Base-by-base conservation (phyloP, 1,140 invertebrate genomes). In the Macrocentrus cingulum region DNA sequence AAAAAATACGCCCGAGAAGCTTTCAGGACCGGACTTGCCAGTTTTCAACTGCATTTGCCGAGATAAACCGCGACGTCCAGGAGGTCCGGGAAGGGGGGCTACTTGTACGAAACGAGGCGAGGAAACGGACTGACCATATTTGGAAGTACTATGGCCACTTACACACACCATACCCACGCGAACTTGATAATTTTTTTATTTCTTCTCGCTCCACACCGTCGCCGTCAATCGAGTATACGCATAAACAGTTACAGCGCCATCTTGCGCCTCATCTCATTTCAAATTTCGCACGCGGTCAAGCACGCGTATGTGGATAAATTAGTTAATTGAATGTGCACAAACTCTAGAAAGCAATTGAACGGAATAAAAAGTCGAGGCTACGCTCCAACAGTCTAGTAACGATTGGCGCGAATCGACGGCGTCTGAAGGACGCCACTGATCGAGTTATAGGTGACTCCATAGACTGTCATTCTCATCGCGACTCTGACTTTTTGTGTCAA, bases 121-220 rank as follows among this genome's bases (percentile, higher is more conserved):
- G 61, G 65, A 60, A 64, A 53, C 59, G 51, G 44, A 53, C 56
- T 61, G 61, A 29, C 71, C 71, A 70, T 73, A 70, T 71, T 69
- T 69, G 71, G 71, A 53, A 57, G 54, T 62, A 39, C 58, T n/a
- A n/a, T 55, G 61, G 48, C 60, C 42, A 69, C 60, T 62, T 59
- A 36, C 25, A 29, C 1, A 13, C 25, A 9, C 7, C n/a, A 44
- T 20, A 44, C 18, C 18, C 41, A 44, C 41, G 16, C n/a, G 13
- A 6, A 41, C 37, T n/a, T 16, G 29, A 4, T n/a, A 25, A 18
- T 49, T 49, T 34, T 18, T 34, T 34, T 34, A 7, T 34, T 7
- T 34, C 11, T 6, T 6, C 29, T 34, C 11, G 6, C 11, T 34
- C 11, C 11, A 34, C 11, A 34, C 29, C 29, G 6, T 7, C 6